Conservation (phyloP, 2,797 vertebrate species). For the Phrynocephalus guinanensis region DNA sequence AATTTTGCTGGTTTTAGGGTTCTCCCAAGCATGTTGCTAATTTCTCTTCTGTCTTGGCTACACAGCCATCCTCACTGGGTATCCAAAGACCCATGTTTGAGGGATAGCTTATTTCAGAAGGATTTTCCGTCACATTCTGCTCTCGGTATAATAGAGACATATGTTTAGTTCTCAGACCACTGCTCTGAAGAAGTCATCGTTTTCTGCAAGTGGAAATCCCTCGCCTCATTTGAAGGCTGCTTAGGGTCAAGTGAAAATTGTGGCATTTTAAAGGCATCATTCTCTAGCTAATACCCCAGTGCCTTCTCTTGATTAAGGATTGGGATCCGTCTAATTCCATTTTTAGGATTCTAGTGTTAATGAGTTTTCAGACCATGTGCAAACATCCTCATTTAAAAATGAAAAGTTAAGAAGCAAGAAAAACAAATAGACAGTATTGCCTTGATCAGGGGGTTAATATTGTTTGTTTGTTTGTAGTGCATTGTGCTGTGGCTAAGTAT, state of each 20-base stretch:
- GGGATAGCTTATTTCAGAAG: not conserved
- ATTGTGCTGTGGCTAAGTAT: constrained; percentile 6
- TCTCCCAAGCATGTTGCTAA: not conserved
- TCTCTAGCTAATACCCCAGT: not conserved
- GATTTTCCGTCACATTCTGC: not conserved
- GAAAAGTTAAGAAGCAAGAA: not conserved
- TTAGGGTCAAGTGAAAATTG: not conserved
- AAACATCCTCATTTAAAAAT: not conserved
- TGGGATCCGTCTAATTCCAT: not conserved
- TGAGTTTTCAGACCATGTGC: not conserved
- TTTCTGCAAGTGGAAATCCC: not conserved
- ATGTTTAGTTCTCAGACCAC: not conserved
- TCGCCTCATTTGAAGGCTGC: not conserved
- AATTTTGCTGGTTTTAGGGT: not conserved
- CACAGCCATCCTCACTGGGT: too few species aligned
- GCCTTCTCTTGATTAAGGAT: not conserved
- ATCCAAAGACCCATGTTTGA: not conserved
- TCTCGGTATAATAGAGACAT: not conserved
- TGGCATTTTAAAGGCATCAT: not conserved
- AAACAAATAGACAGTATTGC: not conserved
- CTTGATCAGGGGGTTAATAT: not conserved
- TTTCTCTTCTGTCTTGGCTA: not conserved
- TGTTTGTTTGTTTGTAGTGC: constrained; percentile 1
- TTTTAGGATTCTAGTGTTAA: not conserved
- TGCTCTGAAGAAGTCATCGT: not conserved